phyloP scores from a whole-genome alignment of 2,113 vertebrate genomes.

The Cryptoleucopteryx plumbea region DNA sequence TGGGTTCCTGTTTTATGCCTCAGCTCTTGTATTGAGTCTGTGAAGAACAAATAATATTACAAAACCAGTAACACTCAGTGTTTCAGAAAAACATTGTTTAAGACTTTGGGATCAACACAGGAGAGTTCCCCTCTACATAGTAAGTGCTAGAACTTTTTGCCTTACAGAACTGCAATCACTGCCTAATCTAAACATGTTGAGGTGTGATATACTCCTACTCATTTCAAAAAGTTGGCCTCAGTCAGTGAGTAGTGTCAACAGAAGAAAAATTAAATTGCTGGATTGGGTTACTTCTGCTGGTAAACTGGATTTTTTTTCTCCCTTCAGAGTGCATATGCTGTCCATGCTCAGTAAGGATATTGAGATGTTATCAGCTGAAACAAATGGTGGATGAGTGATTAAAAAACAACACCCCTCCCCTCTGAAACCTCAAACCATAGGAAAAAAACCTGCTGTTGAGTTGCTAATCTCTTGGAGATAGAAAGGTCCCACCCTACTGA shows the following conservation, averaged over 20 bases:
- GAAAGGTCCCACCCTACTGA: slow-evolving; percentile 43
- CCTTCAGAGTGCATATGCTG: background rate
- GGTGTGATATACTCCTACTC: background rate
- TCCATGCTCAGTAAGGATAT: background rate
- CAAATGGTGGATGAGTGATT: background rate
- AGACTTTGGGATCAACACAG: background rate
- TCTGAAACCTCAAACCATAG: slow-evolving; percentile 20
- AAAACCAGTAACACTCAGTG: background rate
- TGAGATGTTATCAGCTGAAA: slow-evolving; percentile 8
- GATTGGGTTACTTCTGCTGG: background rate
- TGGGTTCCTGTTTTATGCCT: background rate
- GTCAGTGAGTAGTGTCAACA: background rate
- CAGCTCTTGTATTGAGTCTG: background rate
- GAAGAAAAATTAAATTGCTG: background rate
- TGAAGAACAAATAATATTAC: background rate
- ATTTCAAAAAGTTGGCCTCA: background rate
- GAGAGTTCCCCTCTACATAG: background rate
- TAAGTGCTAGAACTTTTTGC: background rate
- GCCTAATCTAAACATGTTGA: background rate
- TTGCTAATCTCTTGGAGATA: slow-evolving; percentile 31
- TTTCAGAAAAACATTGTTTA: background rate
- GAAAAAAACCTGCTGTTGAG: background rate
- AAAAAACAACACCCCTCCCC: background rate
- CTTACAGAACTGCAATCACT: background rate
- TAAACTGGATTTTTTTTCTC: background rate